Evolutionary conservation across 2,888 invertebrate species (phyloP).

Genomic region (Diarsia rubi): DNA sequence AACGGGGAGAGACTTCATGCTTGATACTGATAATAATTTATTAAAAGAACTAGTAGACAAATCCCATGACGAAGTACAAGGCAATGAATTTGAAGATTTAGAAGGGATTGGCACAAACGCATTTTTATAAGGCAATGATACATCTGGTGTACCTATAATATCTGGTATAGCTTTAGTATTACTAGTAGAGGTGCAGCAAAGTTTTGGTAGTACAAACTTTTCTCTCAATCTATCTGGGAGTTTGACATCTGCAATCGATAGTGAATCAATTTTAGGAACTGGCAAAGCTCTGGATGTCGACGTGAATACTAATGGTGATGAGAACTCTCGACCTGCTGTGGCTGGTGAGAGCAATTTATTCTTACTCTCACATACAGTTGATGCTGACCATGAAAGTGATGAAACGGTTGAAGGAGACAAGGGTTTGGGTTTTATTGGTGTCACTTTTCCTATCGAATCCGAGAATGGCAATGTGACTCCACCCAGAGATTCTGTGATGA

Average conservation of each 20-base stretch:
- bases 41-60: neutral
- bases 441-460: conserved; percentile 43
- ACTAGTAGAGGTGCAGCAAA: neutral
- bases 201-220: neutral
- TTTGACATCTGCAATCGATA: conserved; percentile 42
- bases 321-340: neutral
- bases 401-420: neutral
- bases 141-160: neutral
- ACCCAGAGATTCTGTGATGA: conserved; percentile 16
- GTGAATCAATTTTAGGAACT: conserved; percentile 49
- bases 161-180: neutral
- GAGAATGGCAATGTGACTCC: conserved; percentile 24
- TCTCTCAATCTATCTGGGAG: conserved; percentile 23
- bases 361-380: conserved; percentile 5
- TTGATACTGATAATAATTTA: conserved; percentile 5
- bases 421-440: conserved; percentile 41
- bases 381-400: neutral
- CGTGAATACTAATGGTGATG: conserved; percentile 13
- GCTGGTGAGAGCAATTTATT: neutral
- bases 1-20: conserved; percentile 21
- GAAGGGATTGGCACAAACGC: neutral
- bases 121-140: neutral
- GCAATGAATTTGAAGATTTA: neutral
- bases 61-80: conserved; percentile 4
- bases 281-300: conserved; percentile 44